Evolutionary conservation across 2,888 invertebrate genomes (phyloP), one percentile per base, ranked within the genome.

Genomic region (Drosophila paramelanica): DNA sequence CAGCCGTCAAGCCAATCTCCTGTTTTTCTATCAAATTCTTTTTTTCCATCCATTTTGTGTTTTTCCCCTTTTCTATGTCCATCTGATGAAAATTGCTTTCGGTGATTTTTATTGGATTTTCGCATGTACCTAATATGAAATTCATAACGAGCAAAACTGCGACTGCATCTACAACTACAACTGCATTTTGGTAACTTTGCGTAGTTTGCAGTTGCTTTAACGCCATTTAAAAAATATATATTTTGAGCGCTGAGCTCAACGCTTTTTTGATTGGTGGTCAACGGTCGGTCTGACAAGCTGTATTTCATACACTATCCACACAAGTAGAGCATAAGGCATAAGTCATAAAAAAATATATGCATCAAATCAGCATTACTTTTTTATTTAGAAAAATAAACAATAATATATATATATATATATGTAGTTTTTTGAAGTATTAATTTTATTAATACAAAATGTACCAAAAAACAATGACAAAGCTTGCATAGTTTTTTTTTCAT

Each of bases 61-160:
- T 43, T 46, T 45, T 17, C 7, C 55, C 11, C 58, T 36, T 47
- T 51, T 50, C 62, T 56, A 25, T 59, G 67, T 45, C 33, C 59
- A 46, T 23, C 79, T 52, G 77, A 71, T 72, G 69, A 70, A 86
- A 86, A 87, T 86, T 85, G 82, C 79, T 81, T 77, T 86, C 77
- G 79, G 80, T 82, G 84, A 86, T 81, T 87, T 88, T 88, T 84
- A 88, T 88, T 87, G 88, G 80, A 82, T 87, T 86, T 87, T 72
- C 80, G 77, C 77, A 76, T 78, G 78, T 70, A 64, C 60, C 71
- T 65, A 86, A 83, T 88, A 88, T 79, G 83, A 86, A 83, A 83
- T 83, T 83, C 88, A 83, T 83, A 88, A 86, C 86, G 74, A 65
- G 47, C 56, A 62, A 67, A 69, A 67, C 58, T 62, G 62, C 66